phyloP scores from a whole-genome alignment of 2,113 vertebrate genomes.

The Gallinago jamesoni region DNA sequence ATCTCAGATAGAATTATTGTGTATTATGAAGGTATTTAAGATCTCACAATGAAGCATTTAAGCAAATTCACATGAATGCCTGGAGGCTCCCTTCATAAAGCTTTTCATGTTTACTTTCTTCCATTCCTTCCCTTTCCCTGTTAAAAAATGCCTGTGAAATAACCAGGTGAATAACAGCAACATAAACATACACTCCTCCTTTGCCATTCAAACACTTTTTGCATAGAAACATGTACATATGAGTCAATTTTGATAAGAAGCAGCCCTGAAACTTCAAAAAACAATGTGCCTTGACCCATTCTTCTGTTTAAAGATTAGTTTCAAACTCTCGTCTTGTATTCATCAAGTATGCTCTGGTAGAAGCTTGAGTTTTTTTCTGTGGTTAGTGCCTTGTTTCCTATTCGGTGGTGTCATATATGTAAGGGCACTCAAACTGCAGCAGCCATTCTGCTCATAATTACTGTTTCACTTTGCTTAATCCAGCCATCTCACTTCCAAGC shows the following conservation, averaged over 20 bases:
- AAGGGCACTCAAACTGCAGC: neutral
- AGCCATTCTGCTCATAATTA: neutral
- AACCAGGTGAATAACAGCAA: neutral
- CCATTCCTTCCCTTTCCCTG: neutral
- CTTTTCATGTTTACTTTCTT: neutral
- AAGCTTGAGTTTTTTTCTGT: neutral
- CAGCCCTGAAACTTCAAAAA: neutral
- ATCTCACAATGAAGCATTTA: neutral
- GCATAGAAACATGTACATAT: rapidly evolving
- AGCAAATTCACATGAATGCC: neutral
- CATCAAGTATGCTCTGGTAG: neutral
- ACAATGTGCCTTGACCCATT: neutral
- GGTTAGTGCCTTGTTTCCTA: neutral
- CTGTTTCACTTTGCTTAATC: neutral
- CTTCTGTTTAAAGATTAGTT: neutral
- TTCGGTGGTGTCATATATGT: neutral
- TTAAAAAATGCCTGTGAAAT: neutral
- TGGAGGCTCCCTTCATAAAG: neutral
- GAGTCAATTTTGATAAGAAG: neutral
- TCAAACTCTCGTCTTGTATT: neutral
- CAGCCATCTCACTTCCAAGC: rapidly evolving
- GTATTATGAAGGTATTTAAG: neutral
- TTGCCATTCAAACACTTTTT: neutral
- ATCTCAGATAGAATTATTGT: neutral
- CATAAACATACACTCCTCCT: neutral